These are phyloP conservation scores for Centropyge bicolor DNA, from an alignment of 2,797 vertebrate species.

Conservation along the genomic window DNA sequence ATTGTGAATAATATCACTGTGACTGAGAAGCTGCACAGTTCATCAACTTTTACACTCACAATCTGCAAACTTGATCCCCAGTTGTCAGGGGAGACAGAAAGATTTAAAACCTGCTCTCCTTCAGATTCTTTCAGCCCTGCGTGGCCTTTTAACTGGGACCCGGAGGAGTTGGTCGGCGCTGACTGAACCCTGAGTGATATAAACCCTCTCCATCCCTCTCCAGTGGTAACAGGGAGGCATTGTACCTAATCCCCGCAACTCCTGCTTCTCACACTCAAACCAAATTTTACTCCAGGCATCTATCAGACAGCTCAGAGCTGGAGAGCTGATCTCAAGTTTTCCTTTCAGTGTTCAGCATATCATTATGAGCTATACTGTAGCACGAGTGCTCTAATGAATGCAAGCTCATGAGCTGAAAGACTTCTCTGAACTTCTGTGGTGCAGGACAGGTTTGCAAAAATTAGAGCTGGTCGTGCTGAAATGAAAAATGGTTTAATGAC, in stretches of 20 bases:
- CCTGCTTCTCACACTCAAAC: constrained; percentile 24
- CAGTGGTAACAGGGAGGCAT: constrained; percentile 59
- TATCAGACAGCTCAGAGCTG: constrained; percentile 50
- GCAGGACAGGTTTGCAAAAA: not conserved
- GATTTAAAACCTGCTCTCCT: constrained; percentile 46
- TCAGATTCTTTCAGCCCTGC: constrained; percentile 58
- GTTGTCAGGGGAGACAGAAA: constrained; percentile 47
- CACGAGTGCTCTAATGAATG: constrained; percentile 30
- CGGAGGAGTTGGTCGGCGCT: constrained; percentile 43
- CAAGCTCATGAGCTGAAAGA: not conserved
- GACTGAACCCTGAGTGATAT: constrained; percentile 62
- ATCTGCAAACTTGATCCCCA: constrained; percentile 13
- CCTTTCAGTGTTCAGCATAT: constrained; percentile 57
- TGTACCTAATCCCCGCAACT: constrained; percentile 63
- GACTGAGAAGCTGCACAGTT: not conserved
- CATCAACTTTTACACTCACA: constrained; percentile 4
- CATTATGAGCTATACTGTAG: constrained; percentile 68
- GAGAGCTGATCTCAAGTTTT: constrained; percentile 56
- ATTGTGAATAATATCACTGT: not conserved
- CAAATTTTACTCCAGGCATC: constrained; percentile 48
- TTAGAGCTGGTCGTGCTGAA: not conserved
- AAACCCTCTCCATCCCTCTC: constrained; percentile 57
- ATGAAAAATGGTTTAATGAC: no score
- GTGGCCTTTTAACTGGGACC: constrained; percentile 40
- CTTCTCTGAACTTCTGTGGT: not conserved